Conservation (phyloP, 2,113 vertebrate genomes). For the Heptranchias perlo region DNA sequence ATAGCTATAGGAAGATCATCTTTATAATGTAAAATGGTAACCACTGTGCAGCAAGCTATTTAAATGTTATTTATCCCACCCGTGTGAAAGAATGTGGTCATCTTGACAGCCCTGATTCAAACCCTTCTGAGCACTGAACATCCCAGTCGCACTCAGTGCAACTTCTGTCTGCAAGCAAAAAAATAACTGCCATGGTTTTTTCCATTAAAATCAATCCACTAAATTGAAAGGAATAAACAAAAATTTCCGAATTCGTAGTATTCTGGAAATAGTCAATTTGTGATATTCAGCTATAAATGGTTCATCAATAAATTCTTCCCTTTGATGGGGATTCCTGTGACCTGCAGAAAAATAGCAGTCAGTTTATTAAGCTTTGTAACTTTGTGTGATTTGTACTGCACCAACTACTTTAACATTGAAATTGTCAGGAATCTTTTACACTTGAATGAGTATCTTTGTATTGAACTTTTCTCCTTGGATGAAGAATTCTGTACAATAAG, state of each 20-base stretch:
- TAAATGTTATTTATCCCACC: neutral
- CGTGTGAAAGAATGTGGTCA: neutral
- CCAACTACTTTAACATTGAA: neutral
- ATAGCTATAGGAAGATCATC: neutral
- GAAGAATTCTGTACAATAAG: neutral
- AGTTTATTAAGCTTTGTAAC: neutral
- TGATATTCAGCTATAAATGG: neutral
- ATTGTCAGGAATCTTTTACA: neutral
- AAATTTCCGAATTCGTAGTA: neutral
- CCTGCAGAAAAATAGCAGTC: neutral
- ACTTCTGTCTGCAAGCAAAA: neutral
- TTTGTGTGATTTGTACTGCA: neutral
- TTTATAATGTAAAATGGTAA: neutral
- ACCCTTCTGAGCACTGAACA: neutral
- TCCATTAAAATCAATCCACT: neutral
- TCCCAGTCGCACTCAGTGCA: neutral
- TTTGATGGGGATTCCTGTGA: neutral
- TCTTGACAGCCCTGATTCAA: neutral
- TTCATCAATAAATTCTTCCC: neutral
- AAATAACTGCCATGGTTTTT: neutral
- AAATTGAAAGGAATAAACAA: neutral
- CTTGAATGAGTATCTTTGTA: neutral
- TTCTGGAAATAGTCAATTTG: neutral
- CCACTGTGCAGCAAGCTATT: neutral
- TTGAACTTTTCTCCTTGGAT: neutral